phyloP scores from a whole-genome alignment of 2,888 invertebrate genomes.

The Microctonus brassicae region DNA sequence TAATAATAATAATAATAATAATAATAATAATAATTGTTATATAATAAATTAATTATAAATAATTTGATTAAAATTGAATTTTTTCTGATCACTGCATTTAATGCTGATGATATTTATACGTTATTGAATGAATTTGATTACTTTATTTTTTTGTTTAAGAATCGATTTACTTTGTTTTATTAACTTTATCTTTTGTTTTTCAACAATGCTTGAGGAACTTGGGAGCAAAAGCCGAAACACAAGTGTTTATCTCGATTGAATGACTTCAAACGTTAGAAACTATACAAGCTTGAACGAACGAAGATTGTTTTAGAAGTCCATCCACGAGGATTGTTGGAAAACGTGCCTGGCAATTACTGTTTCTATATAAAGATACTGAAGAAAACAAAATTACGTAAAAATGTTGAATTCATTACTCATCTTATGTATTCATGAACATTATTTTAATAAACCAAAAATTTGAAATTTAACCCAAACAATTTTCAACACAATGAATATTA shows the following conservation, averaged over 20 bases:
- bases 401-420: constrained; percentile 19
- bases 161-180: background rate
- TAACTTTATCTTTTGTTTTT: background rate
- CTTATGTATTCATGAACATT: background rate
- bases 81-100: too few species aligned
- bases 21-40: too few species aligned
- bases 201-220: background rate
- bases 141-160: too few species aligned
- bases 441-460: too few species aligned
- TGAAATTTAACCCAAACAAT: too few species aligned
- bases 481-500: too few species aligned
- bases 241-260: constrained; percentile 21
- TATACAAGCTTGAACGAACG: constrained; percentile 4
- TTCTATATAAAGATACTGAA: background rate
- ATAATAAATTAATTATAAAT: too few species aligned
- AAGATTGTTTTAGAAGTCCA: constrained; percentile 21
- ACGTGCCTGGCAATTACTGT: constrained; percentile 26
- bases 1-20: too few species aligned
- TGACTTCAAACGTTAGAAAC: background rate
- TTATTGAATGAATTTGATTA: too few species aligned
- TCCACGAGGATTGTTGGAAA: constrained; percentile 6
- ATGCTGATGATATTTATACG: too few species aligned
- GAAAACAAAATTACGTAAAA: constrained; percentile 9
- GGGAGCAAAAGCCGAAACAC: constrained; percentile 6
- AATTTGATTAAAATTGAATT: too few species aligned